Conservation (phyloP, 2,888 invertebrate genomes). For the Xestia c-nigrum region DNA sequence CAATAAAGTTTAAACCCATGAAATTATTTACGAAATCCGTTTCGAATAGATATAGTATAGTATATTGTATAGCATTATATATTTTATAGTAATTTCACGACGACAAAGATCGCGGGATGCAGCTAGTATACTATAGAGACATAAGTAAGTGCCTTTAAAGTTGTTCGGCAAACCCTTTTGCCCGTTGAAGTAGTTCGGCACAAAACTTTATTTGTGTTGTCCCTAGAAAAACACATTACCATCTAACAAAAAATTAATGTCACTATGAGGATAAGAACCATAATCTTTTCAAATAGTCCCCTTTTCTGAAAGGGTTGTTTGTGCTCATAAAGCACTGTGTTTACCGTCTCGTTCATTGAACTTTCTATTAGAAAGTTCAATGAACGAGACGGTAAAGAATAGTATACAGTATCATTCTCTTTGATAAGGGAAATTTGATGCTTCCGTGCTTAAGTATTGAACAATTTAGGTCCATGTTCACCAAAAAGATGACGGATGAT, state of each 20-base stretch:
- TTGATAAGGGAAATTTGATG: not conserved
- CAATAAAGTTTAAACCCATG: too few relatives aligned
- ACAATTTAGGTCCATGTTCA: too few relatives aligned
- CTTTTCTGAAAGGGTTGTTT: not conserved
- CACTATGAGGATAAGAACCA: not conserved
- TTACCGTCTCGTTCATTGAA: not conserved
- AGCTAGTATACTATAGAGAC: too few relatives aligned
- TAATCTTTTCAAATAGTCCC: constrained; percentile 5
- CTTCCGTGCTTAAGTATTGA: not conserved
- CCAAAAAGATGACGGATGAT: too few relatives aligned
- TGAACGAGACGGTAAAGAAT: too few relatives aligned
- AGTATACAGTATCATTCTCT: not conserved
- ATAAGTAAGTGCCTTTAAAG: not conserved
- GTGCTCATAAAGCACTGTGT: not conserved
- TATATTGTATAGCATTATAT: too few relatives aligned
- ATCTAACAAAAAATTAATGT: not conserved
- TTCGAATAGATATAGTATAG: too few relatives aligned
- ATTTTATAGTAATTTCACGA: too few relatives aligned
- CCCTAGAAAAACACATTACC: constrained; percentile 17
- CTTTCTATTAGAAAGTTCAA: too few relatives aligned
- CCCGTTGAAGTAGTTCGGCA: not conserved
- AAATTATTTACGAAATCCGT: too few relatives aligned
- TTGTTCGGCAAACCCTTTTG: not conserved
- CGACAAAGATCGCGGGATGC: too few relatives aligned
- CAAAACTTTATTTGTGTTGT: not conserved